These are phyloP conservation scores for Nesogale talazaci DNA, from an alignment of 2,113 vertebrate genomes.

Conservation along the genomic window DNA sequence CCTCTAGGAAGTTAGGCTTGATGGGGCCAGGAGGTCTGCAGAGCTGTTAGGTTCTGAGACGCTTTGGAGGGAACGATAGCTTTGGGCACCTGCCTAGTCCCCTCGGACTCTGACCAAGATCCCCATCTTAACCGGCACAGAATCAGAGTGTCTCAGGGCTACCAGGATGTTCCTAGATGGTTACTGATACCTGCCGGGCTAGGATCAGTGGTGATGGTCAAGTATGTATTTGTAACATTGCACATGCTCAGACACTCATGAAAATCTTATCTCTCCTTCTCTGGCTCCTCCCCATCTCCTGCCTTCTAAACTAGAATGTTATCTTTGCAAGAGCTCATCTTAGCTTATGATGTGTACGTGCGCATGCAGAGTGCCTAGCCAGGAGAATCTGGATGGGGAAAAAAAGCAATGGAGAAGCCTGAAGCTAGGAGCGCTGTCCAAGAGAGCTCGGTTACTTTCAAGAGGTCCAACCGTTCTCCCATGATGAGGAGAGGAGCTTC, in stretches of 20 bases:
- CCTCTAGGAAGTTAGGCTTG: not conserved
- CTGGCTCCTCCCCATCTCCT: conserved; percentile 26
- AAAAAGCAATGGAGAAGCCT: fast-evolving
- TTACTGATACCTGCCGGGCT: conserved; percentile 22
- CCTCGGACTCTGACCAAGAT: not conserved
- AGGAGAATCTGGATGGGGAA: not conserved
- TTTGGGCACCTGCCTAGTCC: not conserved
- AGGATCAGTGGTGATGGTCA: conserved; percentile 16
- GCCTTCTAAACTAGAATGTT: conserved; percentile 57
- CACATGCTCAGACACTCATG: not conserved
- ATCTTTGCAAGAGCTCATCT: conserved; percentile 11
- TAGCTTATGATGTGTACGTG: not conserved
- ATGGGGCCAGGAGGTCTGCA: not conserved
- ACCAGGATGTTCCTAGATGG: conserved; percentile 3
- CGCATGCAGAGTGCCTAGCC: not conserved
- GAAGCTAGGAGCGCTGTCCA: not conserved
- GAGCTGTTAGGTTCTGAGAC: not conserved
- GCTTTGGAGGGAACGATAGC: not conserved
- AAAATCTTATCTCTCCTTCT: conserved; percentile 46
- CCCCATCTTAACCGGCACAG: conserved; percentile 64
- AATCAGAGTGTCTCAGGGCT: conserved; percentile 12
- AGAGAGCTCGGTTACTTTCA: fast-evolving
- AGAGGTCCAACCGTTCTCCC: not conserved
- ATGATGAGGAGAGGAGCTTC: not conserved
- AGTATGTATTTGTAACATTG: not conserved